These are phyloP conservation scores for Ciconia nigra DNA, from an alignment of 2,797 vertebrate genomes.

Conservation along the genomic window DNA sequence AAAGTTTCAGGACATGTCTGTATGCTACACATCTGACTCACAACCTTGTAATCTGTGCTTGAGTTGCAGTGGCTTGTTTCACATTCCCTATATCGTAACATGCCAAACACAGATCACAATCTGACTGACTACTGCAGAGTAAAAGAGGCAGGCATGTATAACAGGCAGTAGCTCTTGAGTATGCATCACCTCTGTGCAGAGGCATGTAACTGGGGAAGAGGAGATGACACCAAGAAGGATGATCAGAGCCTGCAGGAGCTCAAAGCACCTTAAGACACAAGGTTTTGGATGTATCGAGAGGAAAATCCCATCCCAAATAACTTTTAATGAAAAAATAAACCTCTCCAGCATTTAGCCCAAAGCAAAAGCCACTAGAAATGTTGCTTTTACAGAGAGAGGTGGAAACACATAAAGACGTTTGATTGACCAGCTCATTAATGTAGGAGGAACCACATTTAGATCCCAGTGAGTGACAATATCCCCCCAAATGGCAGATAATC, in stretches of 20 bases:
- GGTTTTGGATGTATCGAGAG: not conserved
- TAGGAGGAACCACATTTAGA: not conserved
- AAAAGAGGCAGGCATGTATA: not conserved
- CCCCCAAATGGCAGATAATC: not conserved
- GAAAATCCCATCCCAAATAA: not conserved
- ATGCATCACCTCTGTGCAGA: not conserved
- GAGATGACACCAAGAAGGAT: not conserved
- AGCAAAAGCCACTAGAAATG: not conserved
- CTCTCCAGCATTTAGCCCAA: not conserved
- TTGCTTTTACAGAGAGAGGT: not conserved
- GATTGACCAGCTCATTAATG: not conserved
- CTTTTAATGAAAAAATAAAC: not conserved
- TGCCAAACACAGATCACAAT: not conserved
- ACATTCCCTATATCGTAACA: not conserved
- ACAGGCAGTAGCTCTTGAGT: not conserved
- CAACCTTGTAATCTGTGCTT: not conserved
- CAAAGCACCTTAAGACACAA: not conserved
- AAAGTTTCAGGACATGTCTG: not conserved
- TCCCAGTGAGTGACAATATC: not conserved
- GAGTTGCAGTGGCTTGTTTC: not conserved
- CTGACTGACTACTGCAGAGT: not conserved
- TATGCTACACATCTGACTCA: not conserved
- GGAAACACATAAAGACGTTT: not conserved
- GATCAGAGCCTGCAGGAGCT: not conserved
- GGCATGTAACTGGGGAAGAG: accelerated